Evolutionary conservation across 2,888 invertebrate genomes (phyloP), one percentile per base, ranked within the genome.

Genomic region (Agrenia bidenticulata): DNA sequence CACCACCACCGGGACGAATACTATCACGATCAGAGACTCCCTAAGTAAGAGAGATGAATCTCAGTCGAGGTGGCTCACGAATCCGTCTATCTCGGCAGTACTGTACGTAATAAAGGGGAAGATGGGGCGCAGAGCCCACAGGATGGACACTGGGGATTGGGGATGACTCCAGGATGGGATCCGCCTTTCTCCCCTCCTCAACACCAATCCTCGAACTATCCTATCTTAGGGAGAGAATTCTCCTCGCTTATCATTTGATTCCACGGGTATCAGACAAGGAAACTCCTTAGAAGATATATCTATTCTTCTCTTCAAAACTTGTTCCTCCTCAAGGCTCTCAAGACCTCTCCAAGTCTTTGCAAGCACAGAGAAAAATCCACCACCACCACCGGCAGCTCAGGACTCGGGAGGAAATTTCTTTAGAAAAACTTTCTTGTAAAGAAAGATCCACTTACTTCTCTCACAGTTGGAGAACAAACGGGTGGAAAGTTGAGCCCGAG

Each of bases 91-190:
- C n/a, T 32, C n/a, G 5, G 32, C n/a, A 55, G n/a, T n/a, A 32
- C 5, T 32, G 5, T 45, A 45, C 15, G 9, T 15, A 45, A 45
- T 45, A 67, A 63, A 67, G 66, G 59, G 64, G 54, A 64, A 61
- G 64, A 67, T 64, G 64, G 67, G 67, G 61, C 64, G 61, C 61
- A 64, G 64, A 64, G 4, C 41, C 41, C 45, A 19, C 45, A 45
- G 68, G 68, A 71, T 68, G 71, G 71, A 72, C 72, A 72, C 66
- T 69, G 67, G 69, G 55, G 71, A 72, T 66, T 72, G 72, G 72
- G 72, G 72, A 72, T 72, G 72, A 66, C 64, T 69, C 64, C 55
- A 57, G 63, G 72, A 72, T 69, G 69, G 67, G 69, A 59, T 66
- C 72, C 67, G 67, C 71, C 72, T 67, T 64, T 65, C 61, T 72